A percentile compares a stretch with the other conserved stretches of the same genome.
These are phyloP conservation scores for Samia ricini DNA, from an alignment of 1,140 invertebrate genomes.

Conservation along the genomic window DNA sequence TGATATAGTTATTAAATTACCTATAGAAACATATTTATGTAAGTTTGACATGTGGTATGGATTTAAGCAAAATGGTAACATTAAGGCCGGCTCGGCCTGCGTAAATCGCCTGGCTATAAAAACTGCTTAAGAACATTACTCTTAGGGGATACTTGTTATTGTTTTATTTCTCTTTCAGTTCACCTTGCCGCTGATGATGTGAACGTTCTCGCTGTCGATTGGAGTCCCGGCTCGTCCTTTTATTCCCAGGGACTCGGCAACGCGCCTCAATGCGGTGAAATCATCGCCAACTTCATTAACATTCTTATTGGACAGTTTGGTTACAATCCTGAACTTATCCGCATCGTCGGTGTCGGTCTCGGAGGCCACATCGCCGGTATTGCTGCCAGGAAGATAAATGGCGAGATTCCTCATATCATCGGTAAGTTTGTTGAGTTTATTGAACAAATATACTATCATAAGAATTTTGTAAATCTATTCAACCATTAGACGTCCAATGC, in stretches of 20 bases:
- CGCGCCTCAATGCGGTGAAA: slow-evolving; percentile 40
- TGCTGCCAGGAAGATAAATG: slow-evolving; percentile 37
- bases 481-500: no score
- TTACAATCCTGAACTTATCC: slow-evolving; percentile 34
- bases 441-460: background rate
- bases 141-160: no score
- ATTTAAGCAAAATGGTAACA: no score
- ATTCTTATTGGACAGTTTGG: slow-evolving; percentile 42
- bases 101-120: no score
- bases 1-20: no score
- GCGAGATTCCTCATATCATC: slow-evolving; percentile 46
- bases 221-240: slow-evolving; percentile 38
- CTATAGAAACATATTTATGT: no score
- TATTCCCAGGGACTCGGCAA: slow-evolving; percentile 49
- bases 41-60: no score
- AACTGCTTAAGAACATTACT: no score
- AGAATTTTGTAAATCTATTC: no score
- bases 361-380: slow-evolving; percentile 62
- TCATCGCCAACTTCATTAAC: slow-evolving; percentile 53
- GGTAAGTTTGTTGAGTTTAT: slow-evolving; percentile 33
- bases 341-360: slow-evolving; percentile 58
- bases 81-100: no score
- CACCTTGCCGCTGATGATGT: slow-evolving; percentile 40
- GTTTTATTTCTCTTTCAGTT: slow-evolving; percentile 22
- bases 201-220: slow-evolving; percentile 62